These are phyloP conservation scores for Poecilia wingei DNA, from an alignment of 2,797 vertebrate genomes.

Conservation along the genomic window DNA sequence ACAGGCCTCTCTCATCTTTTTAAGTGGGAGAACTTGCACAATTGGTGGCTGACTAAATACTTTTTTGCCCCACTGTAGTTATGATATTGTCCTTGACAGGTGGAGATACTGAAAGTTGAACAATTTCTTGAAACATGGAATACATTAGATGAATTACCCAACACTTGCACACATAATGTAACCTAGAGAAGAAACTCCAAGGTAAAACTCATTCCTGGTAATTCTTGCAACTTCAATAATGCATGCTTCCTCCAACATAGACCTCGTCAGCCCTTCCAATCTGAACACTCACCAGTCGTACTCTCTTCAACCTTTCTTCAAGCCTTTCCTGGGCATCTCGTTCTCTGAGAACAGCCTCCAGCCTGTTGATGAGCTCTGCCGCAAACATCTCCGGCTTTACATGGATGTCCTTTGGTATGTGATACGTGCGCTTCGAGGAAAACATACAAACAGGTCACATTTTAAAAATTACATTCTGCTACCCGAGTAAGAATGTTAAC, in stretches of 20 bases:
- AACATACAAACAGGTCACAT: too few species aligned
- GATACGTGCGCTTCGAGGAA: slow-evolving; percentile 86
- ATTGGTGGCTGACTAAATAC: too few species aligned
- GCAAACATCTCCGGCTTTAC: slow-evolving; percentile 95
- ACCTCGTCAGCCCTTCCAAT: not conserved
- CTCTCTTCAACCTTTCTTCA: slow-evolving; percentile 92
- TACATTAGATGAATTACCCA: not conserved
- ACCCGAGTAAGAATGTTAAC: not conserved
- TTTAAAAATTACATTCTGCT: not conserved
- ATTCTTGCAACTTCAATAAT: not conserved
- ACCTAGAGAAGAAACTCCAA: not conserved
- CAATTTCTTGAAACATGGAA: not conserved
- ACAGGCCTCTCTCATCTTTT: not conserved
- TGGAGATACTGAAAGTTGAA: not conserved
- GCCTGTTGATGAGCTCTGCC: slow-evolving; percentile 91
- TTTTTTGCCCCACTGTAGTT: too few species aligned
- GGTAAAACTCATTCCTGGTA: not conserved
- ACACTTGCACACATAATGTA: not conserved
- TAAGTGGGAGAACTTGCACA: too few species aligned
- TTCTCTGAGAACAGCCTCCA: slow-evolving; percentile 92
- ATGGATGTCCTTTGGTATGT: slow-evolving; percentile 95
- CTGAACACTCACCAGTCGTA: slow-evolving; percentile 83
- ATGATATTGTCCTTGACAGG: not conserved
- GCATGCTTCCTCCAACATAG: not conserved
- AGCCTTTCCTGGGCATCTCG: slow-evolving; percentile 91